Evolutionary conservation across 2,888 invertebrate species (phyloP), one percentile per base, ranked within the genome.

Genomic region (Merodon equestris): DNA sequence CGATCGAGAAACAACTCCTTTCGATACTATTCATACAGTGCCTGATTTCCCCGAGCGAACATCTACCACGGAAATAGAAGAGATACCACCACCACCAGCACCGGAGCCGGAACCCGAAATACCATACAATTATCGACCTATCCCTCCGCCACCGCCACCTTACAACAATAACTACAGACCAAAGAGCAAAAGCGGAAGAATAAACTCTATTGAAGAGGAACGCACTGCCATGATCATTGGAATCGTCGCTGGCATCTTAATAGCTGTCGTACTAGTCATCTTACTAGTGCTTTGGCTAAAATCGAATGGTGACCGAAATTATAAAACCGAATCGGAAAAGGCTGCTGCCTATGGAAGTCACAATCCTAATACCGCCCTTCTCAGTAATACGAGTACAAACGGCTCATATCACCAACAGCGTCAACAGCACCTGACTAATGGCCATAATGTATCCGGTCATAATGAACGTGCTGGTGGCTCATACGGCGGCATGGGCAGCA

Each of bases 281-380:
- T 92, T 98, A 75, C 92, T 97, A 73, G 95, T 98, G 84, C 92
- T 97, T 84, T 96, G 96, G 90, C 95, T 96, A 88, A 93, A 94
- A 86, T 94, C 94, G 84, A 93, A 96, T 79, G 93, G 95, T 58
- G 96, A 97, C 87, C 94, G 94, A n/a, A 94, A 94, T 64, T 98
- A 97, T 88, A 98, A 97, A 89, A 95, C 97, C 75, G 97, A 97
- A 85, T 96, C 97, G 84, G 94, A 93, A 86, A 93, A 92, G 85
- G 93, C 92, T 75, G 85, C 86, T 1, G 93, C 91, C 71, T 94
- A 93, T 88, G 88, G 88, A 1, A 85, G 86, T 1, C 94, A 94
- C 86, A 94, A 95, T 58, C 95, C 95, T 45, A 94, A 93, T 85
- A 94, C 95, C 0, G 95, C 95, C 3, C 89, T 95, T 38, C 89